phyloP scores from a whole-genome alignment of 1,140 invertebrate species.

The Drosophila pectinifera region DNA sequence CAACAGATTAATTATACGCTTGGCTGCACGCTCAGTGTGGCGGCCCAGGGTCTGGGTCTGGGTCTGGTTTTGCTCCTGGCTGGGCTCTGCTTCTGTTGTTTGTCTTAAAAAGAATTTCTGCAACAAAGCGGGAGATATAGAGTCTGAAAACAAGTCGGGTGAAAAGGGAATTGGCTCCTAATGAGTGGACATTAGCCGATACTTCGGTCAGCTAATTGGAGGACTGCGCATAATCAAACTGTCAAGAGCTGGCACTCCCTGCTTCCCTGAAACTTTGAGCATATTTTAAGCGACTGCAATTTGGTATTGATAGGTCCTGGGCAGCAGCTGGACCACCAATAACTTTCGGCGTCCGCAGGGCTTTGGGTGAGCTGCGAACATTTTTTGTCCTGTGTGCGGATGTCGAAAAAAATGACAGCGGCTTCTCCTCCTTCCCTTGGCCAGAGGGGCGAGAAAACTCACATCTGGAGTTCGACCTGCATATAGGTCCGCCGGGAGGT shows the following conservation, averaged over 20 bases:
- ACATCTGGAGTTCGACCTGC: not conserved
- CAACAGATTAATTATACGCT: constrained; percentile 82
- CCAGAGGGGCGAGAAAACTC: not conserved
- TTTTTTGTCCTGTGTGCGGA: constrained; percentile 18
- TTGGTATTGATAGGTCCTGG: constrained; percentile 70
- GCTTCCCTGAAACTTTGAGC: constrained; percentile 38
- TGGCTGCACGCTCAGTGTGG: constrained; percentile 64
- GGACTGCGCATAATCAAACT: constrained; percentile 59
- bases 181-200: constrained; percentile 72
- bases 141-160: not conserved
- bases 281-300: constrained; percentile 75
- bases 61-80: not conserved
- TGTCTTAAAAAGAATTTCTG: constrained; percentile 62
- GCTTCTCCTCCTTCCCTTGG: constrained; percentile 49
- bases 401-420: constrained; percentile 33
- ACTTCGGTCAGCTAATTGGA: constrained; percentile 48
- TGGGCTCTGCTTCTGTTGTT: constrained; percentile 1
- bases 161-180: constrained; percentile 50
- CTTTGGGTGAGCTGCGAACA: constrained; percentile 10
- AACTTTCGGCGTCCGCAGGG: constrained; percentile 15
- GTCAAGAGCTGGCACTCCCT: constrained; percentile 20
- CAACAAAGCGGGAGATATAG: constrained; percentile 12
- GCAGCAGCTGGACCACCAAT: constrained; percentile 61
- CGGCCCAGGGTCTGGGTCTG: not conserved
- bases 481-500: not conserved